Percentiles rank a stretch among this genome's conserved stretches.
These are phyloP conservation scores for Sterrhoptilus dennistouni DNA, from an alignment of 2,113 vertebrate species.

Conservation along the genomic window DNA sequence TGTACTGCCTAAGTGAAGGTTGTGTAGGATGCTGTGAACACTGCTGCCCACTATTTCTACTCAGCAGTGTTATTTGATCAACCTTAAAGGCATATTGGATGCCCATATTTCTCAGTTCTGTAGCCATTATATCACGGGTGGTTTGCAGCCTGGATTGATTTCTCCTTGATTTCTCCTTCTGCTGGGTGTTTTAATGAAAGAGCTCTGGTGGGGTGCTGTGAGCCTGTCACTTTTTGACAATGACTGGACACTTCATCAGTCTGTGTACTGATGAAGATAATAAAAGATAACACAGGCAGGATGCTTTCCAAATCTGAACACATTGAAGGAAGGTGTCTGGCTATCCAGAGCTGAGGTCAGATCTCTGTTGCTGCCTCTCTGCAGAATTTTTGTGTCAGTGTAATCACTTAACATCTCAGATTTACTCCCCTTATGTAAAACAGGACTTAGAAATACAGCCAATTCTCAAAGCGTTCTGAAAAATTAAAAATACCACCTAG, in stretches of 20 bases:
- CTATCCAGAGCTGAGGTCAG: background rate
- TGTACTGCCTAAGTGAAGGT: background rate
- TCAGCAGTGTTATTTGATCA: background rate
- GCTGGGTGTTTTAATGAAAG: background rate
- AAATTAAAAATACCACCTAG: background rate
- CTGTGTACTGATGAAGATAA: background rate
- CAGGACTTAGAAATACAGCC: background rate
- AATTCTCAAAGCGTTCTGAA: background rate
- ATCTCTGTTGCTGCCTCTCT: background rate
- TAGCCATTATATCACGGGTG: background rate
- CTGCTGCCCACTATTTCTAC: background rate
- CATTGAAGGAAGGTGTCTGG: background rate
- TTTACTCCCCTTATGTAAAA: background rate
- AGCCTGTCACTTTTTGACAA: background rate
- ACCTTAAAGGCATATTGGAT: background rate
- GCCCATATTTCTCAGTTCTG: background rate
- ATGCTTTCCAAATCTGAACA: background rate
- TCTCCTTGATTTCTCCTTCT: slow-evolving; percentile 19
- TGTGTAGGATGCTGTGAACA: background rate
- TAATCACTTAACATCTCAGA: background rate
- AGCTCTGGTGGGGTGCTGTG: background rate
- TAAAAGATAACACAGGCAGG: background rate
- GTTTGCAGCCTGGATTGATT: slow-evolving; percentile 19
- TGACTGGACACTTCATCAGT: background rate
- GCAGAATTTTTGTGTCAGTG: background rate